Evolutionary conservation across 1,140 invertebrate species (phyloP).

Genomic region (Alviniconcha marisindica): DNA sequence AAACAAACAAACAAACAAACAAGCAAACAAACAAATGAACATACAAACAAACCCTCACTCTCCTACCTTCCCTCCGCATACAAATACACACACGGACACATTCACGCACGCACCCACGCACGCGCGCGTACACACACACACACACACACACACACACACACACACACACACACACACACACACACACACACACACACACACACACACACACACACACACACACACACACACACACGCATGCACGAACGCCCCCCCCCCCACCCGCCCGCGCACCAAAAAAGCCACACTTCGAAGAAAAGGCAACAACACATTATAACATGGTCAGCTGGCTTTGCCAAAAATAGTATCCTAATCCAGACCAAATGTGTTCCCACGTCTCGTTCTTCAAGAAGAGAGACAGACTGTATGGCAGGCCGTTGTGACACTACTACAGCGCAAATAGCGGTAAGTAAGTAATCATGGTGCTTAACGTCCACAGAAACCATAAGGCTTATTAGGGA

Average conservation of each 20-base stretch:
- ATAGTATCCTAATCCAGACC: not conserved
- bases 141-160: not conserved
- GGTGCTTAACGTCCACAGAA: too few species aligned
- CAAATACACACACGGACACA: not conserved
- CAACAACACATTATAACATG: not conserved
- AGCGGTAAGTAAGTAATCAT: too few species aligned
- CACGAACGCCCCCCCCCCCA: slow-evolving; percentile 16
- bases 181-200: not conserved
- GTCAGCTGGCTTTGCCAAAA: not conserved
- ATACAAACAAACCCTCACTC: too few species aligned
- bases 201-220: slow-evolving; percentile 11
- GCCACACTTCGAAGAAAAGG: too few species aligned
- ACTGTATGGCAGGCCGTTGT: too few species aligned
- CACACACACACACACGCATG: slow-evolving; percentile 25
- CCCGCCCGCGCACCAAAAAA: too few species aligned
- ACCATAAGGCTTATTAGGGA: too few species aligned
- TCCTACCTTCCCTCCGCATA: too few species aligned
- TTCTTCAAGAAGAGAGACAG: not conserved
- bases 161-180: not conserved
- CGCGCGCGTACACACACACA: not conserved
- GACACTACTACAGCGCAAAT: too few species aligned
- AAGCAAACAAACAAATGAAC: slow-evolving; percentile 9
- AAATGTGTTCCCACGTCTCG: not conserved
- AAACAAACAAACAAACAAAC: not conserved
- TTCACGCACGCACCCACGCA: too few species aligned